Base-by-base conservation (phyloP, 2,113 vertebrate species). In the Apodemus speciosus region DNA sequence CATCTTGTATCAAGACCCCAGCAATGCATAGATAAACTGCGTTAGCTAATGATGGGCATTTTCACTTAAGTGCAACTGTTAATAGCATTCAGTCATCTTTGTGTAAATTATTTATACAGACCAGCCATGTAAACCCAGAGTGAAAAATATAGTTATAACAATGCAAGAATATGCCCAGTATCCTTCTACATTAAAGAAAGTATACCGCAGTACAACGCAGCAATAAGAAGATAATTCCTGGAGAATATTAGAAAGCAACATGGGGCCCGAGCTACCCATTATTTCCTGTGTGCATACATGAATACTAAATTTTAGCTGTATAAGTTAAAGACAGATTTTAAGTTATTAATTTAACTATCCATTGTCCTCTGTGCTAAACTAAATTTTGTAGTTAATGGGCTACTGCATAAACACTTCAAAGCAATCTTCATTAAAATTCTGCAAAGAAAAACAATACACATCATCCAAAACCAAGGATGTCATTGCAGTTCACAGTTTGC, bases 21-120 rank as follows among this genome's bases (percentile, higher is more conserved):
- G 98, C 99, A 98, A 99, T 99, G 99, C 99, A 99, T 99, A 99
- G 99, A 99, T 99, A 98, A 99, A 99, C 93, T 98, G 98, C 98
- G 98, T 99, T 98, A 98, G 98, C 97, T 98, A 98, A 98, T 95
- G 97, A 98, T 98, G 98, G 98, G 98, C 97, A 83, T 98, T 98
- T 96, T 98, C 96, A 96, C 96, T 98, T 98, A 98, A 98, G 97
- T 98, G 98, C 98, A 98, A 98, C 98, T 98, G 98, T 98, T 97
- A 97, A 97, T 97, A 97, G 97, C 98, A 98, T 98, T 99, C 98
- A 98, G 98, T 98, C 98, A 98, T 97, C 97, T 97, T 95, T 93
- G 97, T 96, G 93, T 95, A 87, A 97, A 92, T 88, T 81, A 92
- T 96, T 94, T 97, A 95, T 95, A 97, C 96, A 97, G 94, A 98